Evolutionary conservation across 2,113 vertebrate genomes (phyloP), one percentile per base, ranked within the genome.

Genomic region (Urocolius indicus): DNA sequence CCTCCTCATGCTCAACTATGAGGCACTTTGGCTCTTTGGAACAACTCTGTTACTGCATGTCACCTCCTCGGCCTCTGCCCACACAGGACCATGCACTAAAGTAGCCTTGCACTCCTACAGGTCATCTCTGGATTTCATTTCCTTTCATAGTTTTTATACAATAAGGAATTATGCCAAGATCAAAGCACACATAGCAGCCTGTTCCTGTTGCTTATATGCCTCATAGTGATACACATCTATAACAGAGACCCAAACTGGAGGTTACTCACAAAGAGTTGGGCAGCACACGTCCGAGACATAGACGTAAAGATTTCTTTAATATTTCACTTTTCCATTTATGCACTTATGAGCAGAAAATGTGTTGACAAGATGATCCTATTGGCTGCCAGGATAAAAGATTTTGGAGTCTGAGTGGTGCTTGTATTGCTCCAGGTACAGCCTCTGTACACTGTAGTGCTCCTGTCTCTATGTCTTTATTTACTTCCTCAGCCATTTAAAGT

Each of bases 31-130:
- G 20, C 30, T 66, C 34, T 61, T 76, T 17, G 1, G 0, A 59
- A 63, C 1, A 0, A 19, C 22, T 14, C 34, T 58, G 30, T 8
- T 36, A 32, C 49, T 0, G 0, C 38, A 6, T 2, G 6, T 38
- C 61, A 67, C 22, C 22, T 46, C 54, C 36, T 5, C 1, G 0
- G 38, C 49, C 48, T 67, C 21, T 1, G 4, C 26, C 12, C 1
- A 3, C 63, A 5, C 52, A 43, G 54, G 21, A 32, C 30, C 1
- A 2, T 0, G 1, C 13, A 48, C 29, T 19, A 41, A 45, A 5
- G 2, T 23, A n/a, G 45, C n/a, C 36, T 55, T 48, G 18, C 4
- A 4, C 13, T 68, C 27, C 45, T 52, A 16, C 16, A 34, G 46
- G 51, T 52, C 6, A 29, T 36, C 43, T 29, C 52, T 27, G 34